Evolutionary conservation across 2,797 vertebrate species (phyloP).

Genomic region (Gastrophryne carolinensis): DNA sequence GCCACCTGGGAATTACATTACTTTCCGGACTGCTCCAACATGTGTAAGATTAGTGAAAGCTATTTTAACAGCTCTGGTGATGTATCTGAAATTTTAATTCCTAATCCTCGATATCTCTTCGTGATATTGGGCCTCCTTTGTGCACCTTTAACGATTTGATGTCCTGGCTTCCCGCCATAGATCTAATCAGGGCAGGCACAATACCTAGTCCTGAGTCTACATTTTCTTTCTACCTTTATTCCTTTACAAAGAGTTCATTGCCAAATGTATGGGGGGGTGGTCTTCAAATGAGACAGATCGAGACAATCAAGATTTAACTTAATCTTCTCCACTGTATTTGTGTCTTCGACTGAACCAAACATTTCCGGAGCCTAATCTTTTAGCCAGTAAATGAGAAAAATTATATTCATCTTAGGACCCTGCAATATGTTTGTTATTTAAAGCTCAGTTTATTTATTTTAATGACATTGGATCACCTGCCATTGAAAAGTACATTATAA

Average conservation of each 20-base stretch:
- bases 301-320: conserved; percentile 13
- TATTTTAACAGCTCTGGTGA: conserved; percentile 46
- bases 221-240: conserved; percentile 39
- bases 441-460: conserved; percentile 37
- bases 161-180: conserved; percentile 53
- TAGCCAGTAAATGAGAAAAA: conserved; percentile 34
- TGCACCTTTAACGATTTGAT: conserved; percentile 6
- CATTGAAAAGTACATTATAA: conserved; percentile 9
- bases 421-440: conserved; percentile 24
- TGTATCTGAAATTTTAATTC: conserved; percentile 31
- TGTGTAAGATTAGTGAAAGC: conserved; percentile 40
- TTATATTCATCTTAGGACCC: conserved; percentile 34
- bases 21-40: conserved; percentile 20
- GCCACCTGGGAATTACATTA: conserved; percentile 1
- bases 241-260: conserved; percentile 27
- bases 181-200: conserved; percentile 49
- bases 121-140: not conserved
- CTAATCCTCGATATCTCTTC: conserved; percentile 44
- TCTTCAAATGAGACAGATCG: not conserved
- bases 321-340: conserved; percentile 25
- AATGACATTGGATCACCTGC: conserved; percentile 40
- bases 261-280: conserved; percentile 4
- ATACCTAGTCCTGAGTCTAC: conserved; percentile 30
- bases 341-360: conserved; percentile 27
- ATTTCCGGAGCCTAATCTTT: conserved; percentile 34